Evolutionary conservation across 2,797 vertebrate genomes (phyloP).

Genomic region (Margarornis squamiger): DNA sequence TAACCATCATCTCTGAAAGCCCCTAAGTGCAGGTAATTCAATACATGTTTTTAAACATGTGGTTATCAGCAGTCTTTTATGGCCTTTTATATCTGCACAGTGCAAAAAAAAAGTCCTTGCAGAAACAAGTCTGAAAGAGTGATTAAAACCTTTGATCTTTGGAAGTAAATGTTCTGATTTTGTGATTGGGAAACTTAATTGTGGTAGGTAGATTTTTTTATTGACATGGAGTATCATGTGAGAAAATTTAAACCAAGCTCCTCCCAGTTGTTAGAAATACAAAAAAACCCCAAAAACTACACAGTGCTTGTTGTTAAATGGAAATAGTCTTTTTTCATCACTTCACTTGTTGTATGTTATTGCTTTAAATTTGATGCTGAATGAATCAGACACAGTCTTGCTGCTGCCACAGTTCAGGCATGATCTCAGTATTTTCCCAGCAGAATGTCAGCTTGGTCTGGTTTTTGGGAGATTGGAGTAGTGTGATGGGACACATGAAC

Average conservation of each 20-base stretch:
- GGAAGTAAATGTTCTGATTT: neutral
- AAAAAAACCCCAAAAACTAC: rapidly evolving
- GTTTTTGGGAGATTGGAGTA: neutral
- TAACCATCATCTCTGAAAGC: neutral
- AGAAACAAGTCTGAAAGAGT: neutral
- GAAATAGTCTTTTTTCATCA: neutral
- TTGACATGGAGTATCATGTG: neutral
- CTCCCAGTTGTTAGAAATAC: neutral
- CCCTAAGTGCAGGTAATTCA: neutral
- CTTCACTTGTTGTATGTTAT: neutral
- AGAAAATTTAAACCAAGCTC: neutral
- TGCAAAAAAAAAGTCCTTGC: neutral
- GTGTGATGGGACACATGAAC: neutral
- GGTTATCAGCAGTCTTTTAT: neutral
- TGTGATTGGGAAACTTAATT: neutral
- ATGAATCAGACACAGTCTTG: neutral
- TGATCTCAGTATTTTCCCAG: neutral
- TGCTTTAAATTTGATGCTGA: neutral
- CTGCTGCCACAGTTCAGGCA: neutral
- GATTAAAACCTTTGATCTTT: neutral
- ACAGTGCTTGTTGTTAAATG: neutral
- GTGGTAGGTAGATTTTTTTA: neutral
- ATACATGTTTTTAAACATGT: neutral
- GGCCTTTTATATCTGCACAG: neutral
- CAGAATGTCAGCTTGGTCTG: neutral